Evolutionary conservation across 2,888 invertebrate genomes (phyloP).

Genomic region (Euplexia lucipara): DNA sequence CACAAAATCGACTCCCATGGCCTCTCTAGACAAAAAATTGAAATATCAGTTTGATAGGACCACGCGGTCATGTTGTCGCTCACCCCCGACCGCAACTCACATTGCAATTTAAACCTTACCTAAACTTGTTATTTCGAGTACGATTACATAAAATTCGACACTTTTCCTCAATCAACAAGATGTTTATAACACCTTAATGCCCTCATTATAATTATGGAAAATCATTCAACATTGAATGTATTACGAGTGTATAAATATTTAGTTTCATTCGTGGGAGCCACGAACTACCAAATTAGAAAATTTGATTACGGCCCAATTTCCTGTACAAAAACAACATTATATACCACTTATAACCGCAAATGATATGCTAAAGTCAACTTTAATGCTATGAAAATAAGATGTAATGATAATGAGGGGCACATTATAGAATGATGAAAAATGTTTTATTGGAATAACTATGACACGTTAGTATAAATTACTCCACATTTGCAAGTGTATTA

Average conservation of each 20-base stretch:
- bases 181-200: slow-evolving; percentile 3
- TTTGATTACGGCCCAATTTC: slow-evolving; percentile 56
- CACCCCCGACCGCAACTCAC: too few relatives aligned
- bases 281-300: slow-evolving; percentile 42
- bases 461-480: slow-evolving; percentile 49
- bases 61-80: too few relatives aligned
- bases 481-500: slow-evolving; percentile 50
- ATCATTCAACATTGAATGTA: slow-evolving; percentile 19
- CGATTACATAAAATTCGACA: slow-evolving; percentile 4
- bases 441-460: slow-evolving; percentile 50
- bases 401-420: slow-evolving; percentile 6
- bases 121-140: neutral
- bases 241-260: slow-evolving; percentile 44
- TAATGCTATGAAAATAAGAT: slow-evolving; percentile 27
- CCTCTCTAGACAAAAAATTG: too few relatives aligned
- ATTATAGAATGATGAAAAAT: slow-evolving; percentile 35
- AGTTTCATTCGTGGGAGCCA: slow-evolving; percentile 9
- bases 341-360: slow-evolving; percentile 12
- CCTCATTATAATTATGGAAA: slow-evolving; percentile 37
- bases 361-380: slow-evolving; percentile 27
- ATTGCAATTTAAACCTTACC: too few relatives aligned
- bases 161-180: slow-evolving; percentile 18
- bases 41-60: too few relatives aligned
- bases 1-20: too few relatives aligned
- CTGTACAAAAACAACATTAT: slow-evolving; percentile 30